Evolutionary conservation across 2,888 invertebrate genomes (phyloP).

Genomic region (Brachypalpus laphriformis): DNA sequence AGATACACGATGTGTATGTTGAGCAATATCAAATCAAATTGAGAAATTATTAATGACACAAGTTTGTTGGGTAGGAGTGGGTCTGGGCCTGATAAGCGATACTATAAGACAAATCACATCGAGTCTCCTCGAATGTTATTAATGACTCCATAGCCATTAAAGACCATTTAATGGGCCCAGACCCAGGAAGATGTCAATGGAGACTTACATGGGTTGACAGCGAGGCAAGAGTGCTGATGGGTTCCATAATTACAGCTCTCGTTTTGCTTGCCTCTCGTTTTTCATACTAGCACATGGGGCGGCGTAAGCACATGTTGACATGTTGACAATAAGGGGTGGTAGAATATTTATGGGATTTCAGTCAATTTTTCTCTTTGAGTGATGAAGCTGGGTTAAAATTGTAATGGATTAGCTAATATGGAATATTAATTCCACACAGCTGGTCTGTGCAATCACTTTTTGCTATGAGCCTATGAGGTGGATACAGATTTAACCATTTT

Average conservation of each 20-base stretch:
- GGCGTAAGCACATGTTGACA: neutral
- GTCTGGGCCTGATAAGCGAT: slow-evolving; percentile 23
- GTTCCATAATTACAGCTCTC: slow-evolving; percentile 6
- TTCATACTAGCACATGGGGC: neutral
- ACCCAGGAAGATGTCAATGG: neutral
- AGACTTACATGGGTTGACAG: slow-evolving; percentile 22
- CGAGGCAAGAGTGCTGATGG: slow-evolving; percentile 16
- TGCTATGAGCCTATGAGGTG: neutral
- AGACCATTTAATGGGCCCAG: slow-evolving; percentile 1
- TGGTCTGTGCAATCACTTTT: neutral
- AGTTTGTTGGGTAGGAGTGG: neutral
- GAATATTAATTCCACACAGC: neutral
- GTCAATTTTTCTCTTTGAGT: neutral
- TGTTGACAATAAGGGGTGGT: neutral
- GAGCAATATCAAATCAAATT: slow-evolving; percentile 22
- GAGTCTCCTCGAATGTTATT: slow-evolving; percentile 44
- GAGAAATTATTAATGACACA: slow-evolving; percentile 42
- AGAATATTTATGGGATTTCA: neutral
- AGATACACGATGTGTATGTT: neutral
- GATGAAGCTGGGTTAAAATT: neutral
- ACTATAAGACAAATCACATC: slow-evolving; percentile 16
- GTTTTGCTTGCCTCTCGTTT: too few relatives aligned
- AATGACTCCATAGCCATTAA: slow-evolving; percentile 34
- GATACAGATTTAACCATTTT: too few relatives aligned
- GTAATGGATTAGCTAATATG: neutral